Evolutionary conservation across 2,113 vertebrate species (phyloP).

Genomic region (Anguilla japonica): DNA sequence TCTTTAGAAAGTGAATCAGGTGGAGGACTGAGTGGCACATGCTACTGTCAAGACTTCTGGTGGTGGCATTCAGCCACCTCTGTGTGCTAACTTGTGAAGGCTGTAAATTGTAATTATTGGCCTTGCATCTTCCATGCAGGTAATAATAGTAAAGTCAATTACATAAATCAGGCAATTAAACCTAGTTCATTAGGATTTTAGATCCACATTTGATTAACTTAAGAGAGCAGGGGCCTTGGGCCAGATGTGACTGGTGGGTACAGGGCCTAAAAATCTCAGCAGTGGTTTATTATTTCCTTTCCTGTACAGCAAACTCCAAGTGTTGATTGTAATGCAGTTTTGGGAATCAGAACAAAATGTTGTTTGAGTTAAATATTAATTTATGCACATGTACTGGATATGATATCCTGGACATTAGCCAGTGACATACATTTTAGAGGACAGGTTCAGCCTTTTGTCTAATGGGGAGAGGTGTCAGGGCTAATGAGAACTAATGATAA

Average conservation of each 20-base stretch:
- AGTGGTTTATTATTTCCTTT: background rate
- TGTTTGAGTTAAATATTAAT: slow-evolving; percentile 27
- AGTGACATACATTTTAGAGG: slow-evolving; percentile 20
- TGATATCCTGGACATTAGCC: slow-evolving; percentile 7
- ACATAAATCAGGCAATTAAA: slow-evolving; percentile 56
- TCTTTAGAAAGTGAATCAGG: background rate
- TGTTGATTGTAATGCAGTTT: slow-evolving; percentile 30
- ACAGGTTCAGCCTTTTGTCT: slow-evolving; percentile 5
- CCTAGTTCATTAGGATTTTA: slow-evolving; percentile 56
- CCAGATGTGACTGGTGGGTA: slow-evolving; percentile 36
- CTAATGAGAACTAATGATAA: slow-evolving; percentile 38
- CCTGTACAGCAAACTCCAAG: background rate
- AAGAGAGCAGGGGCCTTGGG: slow-evolving; percentile 34
- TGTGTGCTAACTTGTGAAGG: slow-evolving; percentile 5
- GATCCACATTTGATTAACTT: slow-evolving; percentile 53
- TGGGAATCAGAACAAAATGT: slow-evolving; percentile 34
- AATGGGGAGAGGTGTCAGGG: slow-evolving; percentile 23
- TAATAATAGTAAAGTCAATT: slow-evolving; percentile 23
- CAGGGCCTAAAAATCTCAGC: background rate
- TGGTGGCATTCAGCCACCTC: background rate
- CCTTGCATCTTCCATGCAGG: background rate
- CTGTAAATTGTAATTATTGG: slow-evolving; percentile 1
- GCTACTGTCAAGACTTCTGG: background rate
- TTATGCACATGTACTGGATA: slow-evolving; percentile 28
- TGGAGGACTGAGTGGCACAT: background rate